phyloP scores from a whole-genome alignment of 2,888 invertebrate species.

The Octodonta nipae region DNA sequence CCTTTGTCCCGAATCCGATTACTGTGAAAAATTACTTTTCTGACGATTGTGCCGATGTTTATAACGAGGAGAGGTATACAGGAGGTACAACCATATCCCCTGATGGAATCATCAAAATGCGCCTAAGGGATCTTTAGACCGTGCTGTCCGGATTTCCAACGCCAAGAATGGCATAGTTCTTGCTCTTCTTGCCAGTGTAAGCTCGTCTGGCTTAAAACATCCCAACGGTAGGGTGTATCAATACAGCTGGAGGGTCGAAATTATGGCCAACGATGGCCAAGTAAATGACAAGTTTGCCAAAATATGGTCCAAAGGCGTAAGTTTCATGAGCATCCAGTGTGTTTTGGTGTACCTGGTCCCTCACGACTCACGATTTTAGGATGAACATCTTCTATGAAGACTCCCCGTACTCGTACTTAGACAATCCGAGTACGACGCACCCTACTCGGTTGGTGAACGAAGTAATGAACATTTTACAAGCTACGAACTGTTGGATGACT shows the following conservation, averaged over 20 bases:
- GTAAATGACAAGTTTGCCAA: conserved; percentile 79
- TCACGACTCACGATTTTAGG: conserved; percentile 79
- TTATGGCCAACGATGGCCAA: conserved; percentile 66
- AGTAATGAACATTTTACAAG: conserved; percentile 57
- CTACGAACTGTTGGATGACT: conserved; percentile 65
- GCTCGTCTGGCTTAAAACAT: conserved; percentile 68
- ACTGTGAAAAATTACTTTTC: conserved; percentile 45
- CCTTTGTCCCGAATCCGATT: conserved; percentile 39
- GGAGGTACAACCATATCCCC: conserved; percentile 57
- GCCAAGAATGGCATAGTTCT: conserved; percentile 69
- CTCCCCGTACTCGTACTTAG: conserved; percentile 19
- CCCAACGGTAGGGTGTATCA: conserved; percentile 78
- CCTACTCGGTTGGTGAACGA: conserved; percentile 63
- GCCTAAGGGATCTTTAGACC: conserved; percentile 66
- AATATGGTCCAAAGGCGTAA: conserved; percentile 87
- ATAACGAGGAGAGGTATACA: conserved; percentile 34
- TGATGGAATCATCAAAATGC: conserved; percentile 68
- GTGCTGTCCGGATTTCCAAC: conserved; percentile 61
- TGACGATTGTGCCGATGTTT: conserved; percentile 34
- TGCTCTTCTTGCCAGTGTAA: conserved; percentile 64
- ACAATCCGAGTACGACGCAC: conserved; percentile 33
- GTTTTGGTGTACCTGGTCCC: conserved; percentile 75
- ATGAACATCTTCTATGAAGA: conserved; percentile 65
- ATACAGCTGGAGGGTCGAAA: conserved; percentile 76
- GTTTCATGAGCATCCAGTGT: conserved; percentile 77